Evolutionary conservation across 2,888 invertebrate genomes (phyloP).

Genomic region (Drosophila nr. fundita): DNA sequence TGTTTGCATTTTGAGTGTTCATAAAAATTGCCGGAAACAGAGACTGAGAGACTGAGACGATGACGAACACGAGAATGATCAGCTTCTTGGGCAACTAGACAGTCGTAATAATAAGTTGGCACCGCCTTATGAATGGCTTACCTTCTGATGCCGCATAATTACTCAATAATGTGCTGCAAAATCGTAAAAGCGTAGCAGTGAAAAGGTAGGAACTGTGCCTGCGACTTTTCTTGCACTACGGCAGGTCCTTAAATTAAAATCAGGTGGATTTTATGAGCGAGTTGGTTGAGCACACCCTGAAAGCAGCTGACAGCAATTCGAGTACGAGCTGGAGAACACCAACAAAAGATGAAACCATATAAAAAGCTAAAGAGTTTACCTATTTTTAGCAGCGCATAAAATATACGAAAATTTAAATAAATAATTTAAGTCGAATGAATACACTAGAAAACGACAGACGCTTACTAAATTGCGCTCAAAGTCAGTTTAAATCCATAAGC

Average conservation of each 20-base stretch:
- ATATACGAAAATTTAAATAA: not conserved
- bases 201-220: constrained; percentile 11
- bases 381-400: not conserved
- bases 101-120: constrained; percentile 41
- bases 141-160: constrained; percentile 68
- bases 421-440: not conserved
- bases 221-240: constrained; percentile 5
- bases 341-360: not conserved
- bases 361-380: not conserved
- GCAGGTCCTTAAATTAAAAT: constrained; percentile 24
- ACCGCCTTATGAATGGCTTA: constrained; percentile 24
- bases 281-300: constrained; percentile 19
- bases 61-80: not conserved
- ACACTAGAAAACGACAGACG: not conserved
- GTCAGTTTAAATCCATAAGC: not conserved
- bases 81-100: constrained; percentile 27
- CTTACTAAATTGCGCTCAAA: not conserved
- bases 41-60: not conserved
- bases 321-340: not conserved
- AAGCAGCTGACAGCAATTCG: constrained; percentile 10
- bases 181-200: constrained; percentile 52
- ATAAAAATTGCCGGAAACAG: constrained; percentile 49
- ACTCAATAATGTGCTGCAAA: constrained; percentile 72
- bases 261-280: constrained; percentile 33
- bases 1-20: constrained; percentile 75